These are phyloP conservation scores for Sminthurides bifidus DNA, from an alignment of 1,140 invertebrate genomes.

Conservation along the genomic window DNA sequence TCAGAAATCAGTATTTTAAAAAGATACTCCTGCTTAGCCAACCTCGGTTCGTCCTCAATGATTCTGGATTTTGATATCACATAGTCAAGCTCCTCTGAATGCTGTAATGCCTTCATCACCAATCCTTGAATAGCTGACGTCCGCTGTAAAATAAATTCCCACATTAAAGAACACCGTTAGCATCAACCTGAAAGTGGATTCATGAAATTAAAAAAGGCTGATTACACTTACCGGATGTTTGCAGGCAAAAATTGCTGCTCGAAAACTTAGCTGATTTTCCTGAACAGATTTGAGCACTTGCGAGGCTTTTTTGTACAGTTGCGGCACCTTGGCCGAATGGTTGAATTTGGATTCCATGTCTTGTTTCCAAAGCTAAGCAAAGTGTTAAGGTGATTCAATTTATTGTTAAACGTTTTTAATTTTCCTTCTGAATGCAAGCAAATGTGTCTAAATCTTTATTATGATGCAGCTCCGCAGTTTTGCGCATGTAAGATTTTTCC, in stretches of 20 bases:
- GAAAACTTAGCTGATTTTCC: constrained; percentile 56
- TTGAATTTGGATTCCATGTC: too few species aligned
- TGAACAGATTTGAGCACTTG: constrained; percentile 52
- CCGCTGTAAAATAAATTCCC: constrained; percentile 46
- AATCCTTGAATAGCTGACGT: constrained; percentile 57
- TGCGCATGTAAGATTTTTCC: too few species aligned
- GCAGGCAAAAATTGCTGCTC: constrained; percentile 49
- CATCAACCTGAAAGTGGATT: constrained; percentile 3
- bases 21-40: constrained; percentile 49
- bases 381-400: too few species aligned
- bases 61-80: constrained; percentile 44
- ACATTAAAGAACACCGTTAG: constrained; percentile 19
- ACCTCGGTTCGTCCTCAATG: constrained; percentile 50
- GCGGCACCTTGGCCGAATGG: constrained; percentile 55
- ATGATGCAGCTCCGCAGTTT: too few species aligned
- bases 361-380: too few species aligned
- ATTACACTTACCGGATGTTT: constrained; percentile 38
- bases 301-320: constrained; percentile 58
- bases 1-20: constrained; percentile 65
- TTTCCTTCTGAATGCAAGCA: too few species aligned
- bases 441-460: too few species aligned
- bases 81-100: constrained; percentile 48
- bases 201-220: neutral
- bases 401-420: too few species aligned
- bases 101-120: constrained; percentile 56